Evolutionary conservation across 2,888 invertebrate genomes (phyloP), one percentile per base, ranked within the genome.

Genomic region (Chrysolina oricalcia): DNA sequence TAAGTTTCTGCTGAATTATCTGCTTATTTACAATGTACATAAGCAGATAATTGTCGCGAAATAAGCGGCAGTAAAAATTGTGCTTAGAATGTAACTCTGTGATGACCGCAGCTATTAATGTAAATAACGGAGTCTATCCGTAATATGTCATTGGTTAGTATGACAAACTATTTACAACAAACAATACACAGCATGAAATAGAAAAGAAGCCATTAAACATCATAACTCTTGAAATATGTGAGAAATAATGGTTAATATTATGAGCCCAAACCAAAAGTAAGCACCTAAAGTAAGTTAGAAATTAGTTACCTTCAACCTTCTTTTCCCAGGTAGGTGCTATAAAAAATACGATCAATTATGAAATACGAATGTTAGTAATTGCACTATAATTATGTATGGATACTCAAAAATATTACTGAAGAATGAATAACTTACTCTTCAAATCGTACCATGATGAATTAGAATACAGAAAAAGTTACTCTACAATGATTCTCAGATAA

Each of bases 321-420:
- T 90, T 89, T 91, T 92, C 87, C 91, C 91, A 87, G 90, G 89
- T 87, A 91, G 90, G 88, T 91, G 91, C 91, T 92, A 92, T 88
- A 91, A 89, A 87, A 87, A 85, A 84, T 79, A 81, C 80, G 67
- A 76, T 72, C 40, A 48, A 56, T 59, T 70, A 66, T 74, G 70
- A 73, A 59, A 59, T 59, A 27, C 35, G 15, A 59, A 27, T 59
- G 35, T 6, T 59, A 15, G 13, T 13, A 53, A 53, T 1, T 21
- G 21, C 21, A 21, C 53, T 53, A 21, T 3, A 21, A 53, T 21
- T 10, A n/a, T 48, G 0, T 0, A 48, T 48, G 35, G 3, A 35
- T 48, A 48, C 10, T 17, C 17, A 17, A 17, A 17, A 48, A 48
- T 48, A 0, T 48, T 2, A 48, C 3, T 9, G 10, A 17, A 10